phyloP scores from a whole-genome alignment of 2,888 invertebrate genomes.

The Mesorhabditis sp. region DNA sequence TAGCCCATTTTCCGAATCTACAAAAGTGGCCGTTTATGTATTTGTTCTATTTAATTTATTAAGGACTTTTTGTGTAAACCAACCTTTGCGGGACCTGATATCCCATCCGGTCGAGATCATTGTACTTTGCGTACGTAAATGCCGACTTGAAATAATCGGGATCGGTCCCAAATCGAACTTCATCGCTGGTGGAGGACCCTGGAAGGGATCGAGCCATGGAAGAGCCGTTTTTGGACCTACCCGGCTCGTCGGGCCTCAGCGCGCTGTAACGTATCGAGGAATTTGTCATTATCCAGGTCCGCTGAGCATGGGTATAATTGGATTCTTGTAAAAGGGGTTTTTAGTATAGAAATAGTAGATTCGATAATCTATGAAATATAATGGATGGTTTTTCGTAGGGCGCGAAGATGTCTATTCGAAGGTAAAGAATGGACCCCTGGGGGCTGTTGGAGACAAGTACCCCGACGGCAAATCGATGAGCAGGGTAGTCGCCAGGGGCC shows the following conservation, averaged over 20 bases:
- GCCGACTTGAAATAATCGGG: conserved; percentile 24
- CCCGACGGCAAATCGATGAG: too few species aligned
- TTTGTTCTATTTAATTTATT: neutral
- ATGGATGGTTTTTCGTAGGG: too few species aligned
- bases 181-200: neutral
- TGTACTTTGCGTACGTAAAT: conserved; percentile 44
- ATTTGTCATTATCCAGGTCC: neutral
- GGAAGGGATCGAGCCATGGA: neutral
- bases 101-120: conserved; percentile 44
- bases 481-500: too few species aligned
- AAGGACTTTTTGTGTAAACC: neutral
- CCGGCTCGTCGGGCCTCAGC: neutral
- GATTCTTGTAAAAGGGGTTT: too few species aligned
- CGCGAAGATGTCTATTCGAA: too few species aligned
- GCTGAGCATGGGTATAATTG: too few species aligned
- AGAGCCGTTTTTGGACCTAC: neutral
- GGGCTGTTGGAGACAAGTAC: too few species aligned
- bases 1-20: neutral
- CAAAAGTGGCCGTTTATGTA: neutral
- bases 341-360: too few species aligned
- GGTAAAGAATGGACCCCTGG: too few species aligned
- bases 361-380: too few species aligned
- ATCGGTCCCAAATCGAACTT: conserved; percentile 1
- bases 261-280: conserved; percentile 5
- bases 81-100: conserved; percentile 34